These are phyloP conservation scores for Aotus griseimembra DNA, from an alignment of 2,797 vertebrate species.

Conservation along the genomic window DNA sequence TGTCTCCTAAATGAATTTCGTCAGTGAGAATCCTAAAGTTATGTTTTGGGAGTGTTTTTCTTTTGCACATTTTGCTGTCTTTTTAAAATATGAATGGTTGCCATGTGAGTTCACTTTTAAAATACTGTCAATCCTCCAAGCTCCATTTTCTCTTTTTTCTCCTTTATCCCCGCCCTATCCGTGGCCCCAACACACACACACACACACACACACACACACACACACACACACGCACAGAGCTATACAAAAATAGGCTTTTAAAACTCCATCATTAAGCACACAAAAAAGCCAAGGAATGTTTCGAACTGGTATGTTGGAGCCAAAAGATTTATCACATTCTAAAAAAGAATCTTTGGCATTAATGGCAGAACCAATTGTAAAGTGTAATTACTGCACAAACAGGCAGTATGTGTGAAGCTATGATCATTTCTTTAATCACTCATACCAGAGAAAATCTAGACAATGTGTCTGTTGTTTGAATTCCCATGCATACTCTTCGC, in stretches of 20 bases:
- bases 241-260: constrained; percentile 30
- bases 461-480: constrained; percentile 60
- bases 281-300: constrained; percentile 71
- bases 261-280: constrained; percentile 28
- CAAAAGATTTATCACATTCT: constrained; percentile 56
- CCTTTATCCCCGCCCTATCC: background rate
- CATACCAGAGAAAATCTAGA: constrained; percentile 39
- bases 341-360: constrained; percentile 53
- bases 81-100: background rate
- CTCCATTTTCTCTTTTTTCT: background rate
- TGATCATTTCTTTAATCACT: constrained; percentile 58
- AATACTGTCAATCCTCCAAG: background rate
- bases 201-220: background rate
- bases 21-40: constrained; percentile 7
- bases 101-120: constrained; percentile 15
- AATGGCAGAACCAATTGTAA: constrained; percentile 55
- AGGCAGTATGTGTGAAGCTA: constrained; percentile 48
- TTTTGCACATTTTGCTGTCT: background rate
- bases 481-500: background rate
- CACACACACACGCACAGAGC: background rate
- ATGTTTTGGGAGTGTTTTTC: background rate
- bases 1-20: background rate
- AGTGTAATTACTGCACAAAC: constrained; percentile 38
- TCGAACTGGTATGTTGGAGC: constrained; percentile 58
- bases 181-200: background rate